A percentile compares a stretch with the other conserved stretches of the same genome.
phyloP scores from a whole-genome alignment of 2,888 invertebrate species.

The Sipha maydis region DNA sequence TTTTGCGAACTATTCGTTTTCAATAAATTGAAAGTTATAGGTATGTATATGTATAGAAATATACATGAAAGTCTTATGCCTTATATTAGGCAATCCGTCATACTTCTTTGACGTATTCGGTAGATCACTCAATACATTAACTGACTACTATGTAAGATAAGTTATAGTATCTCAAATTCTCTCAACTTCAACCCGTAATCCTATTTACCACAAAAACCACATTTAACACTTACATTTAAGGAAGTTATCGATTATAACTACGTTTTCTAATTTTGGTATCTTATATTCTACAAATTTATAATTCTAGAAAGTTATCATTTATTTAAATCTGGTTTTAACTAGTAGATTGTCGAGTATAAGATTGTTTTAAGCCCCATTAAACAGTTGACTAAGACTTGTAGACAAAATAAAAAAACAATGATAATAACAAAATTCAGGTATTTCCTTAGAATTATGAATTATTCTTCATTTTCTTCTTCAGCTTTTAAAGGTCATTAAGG shows the following conservation, averaged over 20 bases:
- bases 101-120: conserved; percentile 39
- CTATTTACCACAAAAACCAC: neutral
- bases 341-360: neutral
- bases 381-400: neutral
- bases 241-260: neutral
- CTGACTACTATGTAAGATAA: conserved; percentile 3
- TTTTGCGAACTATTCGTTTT: neutral
- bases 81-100: conserved; percentile 34
- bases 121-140: conserved; percentile 36
- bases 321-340: neutral
- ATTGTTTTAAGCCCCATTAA: neutral
- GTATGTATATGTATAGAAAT: neutral
- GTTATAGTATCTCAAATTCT: conserved; percentile 1
- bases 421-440: neutral
- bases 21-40: neutral
- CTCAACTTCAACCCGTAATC: conserved; percentile 20
- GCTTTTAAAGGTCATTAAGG: too few relatives aligned
- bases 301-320: neutral
- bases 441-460: neutral
- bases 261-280: neutral
- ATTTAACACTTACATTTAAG: conserved; percentile 2
- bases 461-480: too few relatives aligned
- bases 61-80: neutral
- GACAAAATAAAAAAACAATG: neutral
- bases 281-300: neutral